Conservation (phyloP, 1,140 invertebrate species). For the Diprion similis region DNA sequence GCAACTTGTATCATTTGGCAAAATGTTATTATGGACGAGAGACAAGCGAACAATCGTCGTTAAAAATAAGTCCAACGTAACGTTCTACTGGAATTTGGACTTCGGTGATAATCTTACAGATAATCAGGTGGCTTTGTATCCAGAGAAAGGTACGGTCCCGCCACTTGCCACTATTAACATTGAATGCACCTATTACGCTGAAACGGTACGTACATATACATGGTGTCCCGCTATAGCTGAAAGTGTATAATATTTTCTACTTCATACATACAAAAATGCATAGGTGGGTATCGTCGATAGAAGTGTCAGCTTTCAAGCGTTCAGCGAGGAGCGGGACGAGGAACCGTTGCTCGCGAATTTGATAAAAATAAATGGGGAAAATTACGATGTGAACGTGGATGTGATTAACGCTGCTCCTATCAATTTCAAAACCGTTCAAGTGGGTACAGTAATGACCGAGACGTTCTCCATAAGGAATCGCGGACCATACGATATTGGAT, state of each 20-base stretch:
- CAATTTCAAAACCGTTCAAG: conserved; percentile 39
- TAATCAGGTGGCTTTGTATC: conserved; percentile 34
- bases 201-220: conserved; percentile 27
- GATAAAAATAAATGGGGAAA: conserved; percentile 41
- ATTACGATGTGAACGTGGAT: conserved; percentile 45
- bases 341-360: conserved; percentile 37
- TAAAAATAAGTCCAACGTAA: conserved; percentile 35
- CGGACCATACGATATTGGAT: conserved; percentile 45
- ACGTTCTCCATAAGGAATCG: conserved; percentile 42
- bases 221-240: too few relatives aligned
- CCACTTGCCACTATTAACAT: conserved; percentile 25
- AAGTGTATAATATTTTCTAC: neutral
- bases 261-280: neutral
- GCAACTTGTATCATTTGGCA: conserved; percentile 40
- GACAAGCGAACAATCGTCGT: conserved; percentile 31
- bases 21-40: conserved; percentile 35
- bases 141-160: conserved; percentile 27
- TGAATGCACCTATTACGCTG: conserved; percentile 37
- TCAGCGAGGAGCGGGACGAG: conserved; percentile 32
- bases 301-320: conserved; percentile 34
- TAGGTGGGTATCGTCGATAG: conserved; percentile 32
- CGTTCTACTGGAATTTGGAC: conserved; percentile 38
- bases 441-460: conserved; percentile 23
- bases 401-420: conserved; percentile 43
- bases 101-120: conserved; percentile 16